Evolutionary conservation across 2,888 invertebrate genomes (phyloP).

Genomic region (Acanthococcus lagerstroemiae): DNA sequence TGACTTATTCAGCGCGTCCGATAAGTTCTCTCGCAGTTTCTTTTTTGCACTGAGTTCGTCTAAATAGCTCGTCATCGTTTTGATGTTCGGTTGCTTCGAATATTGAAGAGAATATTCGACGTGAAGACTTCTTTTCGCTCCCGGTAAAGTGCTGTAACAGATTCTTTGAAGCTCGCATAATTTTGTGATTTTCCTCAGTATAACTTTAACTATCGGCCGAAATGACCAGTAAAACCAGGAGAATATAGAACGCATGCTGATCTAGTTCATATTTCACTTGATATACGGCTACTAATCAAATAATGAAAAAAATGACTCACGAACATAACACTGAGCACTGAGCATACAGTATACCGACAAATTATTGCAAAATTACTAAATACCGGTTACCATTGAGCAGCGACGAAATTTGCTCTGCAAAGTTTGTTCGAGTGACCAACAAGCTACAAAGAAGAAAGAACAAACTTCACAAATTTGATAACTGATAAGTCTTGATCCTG

Average conservation of each 20-base stretch:
- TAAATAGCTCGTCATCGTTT: conserved; percentile 12
- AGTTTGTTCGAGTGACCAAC: too few relatives aligned
- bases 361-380: too few relatives aligned
- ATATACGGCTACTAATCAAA: too few relatives aligned
- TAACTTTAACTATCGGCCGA: conserved; percentile 83
- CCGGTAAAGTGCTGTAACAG: conserved; percentile 69
- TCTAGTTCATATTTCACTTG: background rate
- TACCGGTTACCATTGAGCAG: too few relatives aligned
- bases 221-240: conserved; percentile 53
- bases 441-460: too few relatives aligned
- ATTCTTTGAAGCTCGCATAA: conserved; percentile 87
- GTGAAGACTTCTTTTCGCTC: conserved; percentile 58
- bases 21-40: conserved; percentile 11
- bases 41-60: conserved; percentile 15
- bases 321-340: too few relatives aligned
- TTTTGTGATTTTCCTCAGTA: conserved; percentile 71
- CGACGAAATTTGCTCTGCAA: too few relatives aligned
- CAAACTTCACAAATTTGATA: too few relatives aligned
- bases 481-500: too few relatives aligned
- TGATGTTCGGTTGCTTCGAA: conserved; percentile 44
- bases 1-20: conserved; percentile 13
- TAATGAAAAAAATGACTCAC: too few relatives aligned
- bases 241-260: conserved; percentile 8
- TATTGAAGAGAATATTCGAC: conserved; percentile 65
- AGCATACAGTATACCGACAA: too few relatives aligned